Evolutionary conservation across 2,797 vertebrate genomes (phyloP), one percentile per base, ranked within the genome.

Genomic region (Meriones psammophilus): DNA sequence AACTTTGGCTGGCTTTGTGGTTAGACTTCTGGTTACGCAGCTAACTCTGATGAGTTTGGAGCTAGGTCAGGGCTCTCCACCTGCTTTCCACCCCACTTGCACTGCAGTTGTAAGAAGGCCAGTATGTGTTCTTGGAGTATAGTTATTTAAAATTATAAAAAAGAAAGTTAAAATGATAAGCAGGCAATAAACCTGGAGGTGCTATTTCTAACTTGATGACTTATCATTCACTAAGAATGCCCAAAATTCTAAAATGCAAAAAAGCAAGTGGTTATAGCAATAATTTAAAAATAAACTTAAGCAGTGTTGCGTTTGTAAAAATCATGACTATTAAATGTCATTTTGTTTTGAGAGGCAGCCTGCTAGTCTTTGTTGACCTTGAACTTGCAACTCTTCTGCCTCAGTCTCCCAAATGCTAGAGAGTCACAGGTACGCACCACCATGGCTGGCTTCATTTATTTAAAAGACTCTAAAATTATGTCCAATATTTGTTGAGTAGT

Each of bases 221-320:
- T 92, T 96, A 92, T 86, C 17, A 86, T 94, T 95, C 95, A 86
- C 50, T 95, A 91, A 50, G 86, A 91, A 80, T 94, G 26, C 68
- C 54, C 18, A 28, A 71, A 88, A 39, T 91, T n/a, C 60, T 74
- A 69, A 86, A 90, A 50, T 36, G n/a, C 64, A 92, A 92, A 94
- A 91, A 64, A 92, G 5, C 77, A 77, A 28, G 4, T 86, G 20
- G 54, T 56, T 81, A 26, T 90, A 93, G 58, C 42, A 79, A 22
- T 62, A 39, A 71, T 46, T 66, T n/a, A 64, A 89, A 89, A 92
- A 71, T 50, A 89, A 93, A 88, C 5, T 88, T 77, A 77, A 94
- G 50, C 13, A 33, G 13, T 79, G 60, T 69, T 92, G n/a, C 24
- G 88, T 84, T 88, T 88, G 50, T 54, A 84, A 91, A 90, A 78